Evolutionary conservation across 2,113 vertebrate genomes (phyloP).

Genomic region (Okapia johnstoni): DNA sequence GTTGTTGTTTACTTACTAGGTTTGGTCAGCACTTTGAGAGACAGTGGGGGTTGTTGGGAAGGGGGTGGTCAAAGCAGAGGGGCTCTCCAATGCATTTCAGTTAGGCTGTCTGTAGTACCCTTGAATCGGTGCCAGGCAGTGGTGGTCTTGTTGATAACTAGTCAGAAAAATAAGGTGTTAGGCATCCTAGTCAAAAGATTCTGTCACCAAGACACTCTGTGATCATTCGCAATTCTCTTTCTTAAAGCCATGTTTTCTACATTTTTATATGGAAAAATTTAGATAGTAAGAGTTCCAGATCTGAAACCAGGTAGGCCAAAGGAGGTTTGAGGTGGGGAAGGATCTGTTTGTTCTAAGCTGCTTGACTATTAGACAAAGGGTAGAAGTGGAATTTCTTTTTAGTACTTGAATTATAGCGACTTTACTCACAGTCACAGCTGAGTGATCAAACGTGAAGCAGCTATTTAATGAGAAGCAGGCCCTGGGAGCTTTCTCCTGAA

Average conservation of each 20-base stretch:
- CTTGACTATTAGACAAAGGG: neutral
- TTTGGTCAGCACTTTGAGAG: neutral
- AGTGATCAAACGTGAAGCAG: constrained; percentile 25
- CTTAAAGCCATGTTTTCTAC: constrained; percentile 14
- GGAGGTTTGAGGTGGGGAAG: neutral
- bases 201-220: neutral
- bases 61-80: neutral
- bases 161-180: neutral
- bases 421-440: neutral
- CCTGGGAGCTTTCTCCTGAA: neutral
- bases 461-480: constrained; percentile 27
- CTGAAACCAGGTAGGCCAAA: constrained; percentile 18
- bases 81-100: neutral
- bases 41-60: neutral
- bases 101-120: neutral
- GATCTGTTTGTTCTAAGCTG: neutral
- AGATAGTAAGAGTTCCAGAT: neutral
- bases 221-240: neutral
- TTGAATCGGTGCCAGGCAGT: neutral
- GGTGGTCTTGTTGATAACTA: neutral
- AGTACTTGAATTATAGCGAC: constrained; percentile 6
- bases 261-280: neutral
- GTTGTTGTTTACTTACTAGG: neutral
- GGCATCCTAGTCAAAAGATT: neutral
- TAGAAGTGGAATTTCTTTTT: constrained; percentile 40